These are phyloP conservation scores for Mizuhopecten yessoensis DNA, from an alignment of 1,140 invertebrate species.

Conservation along the genomic window DNA sequence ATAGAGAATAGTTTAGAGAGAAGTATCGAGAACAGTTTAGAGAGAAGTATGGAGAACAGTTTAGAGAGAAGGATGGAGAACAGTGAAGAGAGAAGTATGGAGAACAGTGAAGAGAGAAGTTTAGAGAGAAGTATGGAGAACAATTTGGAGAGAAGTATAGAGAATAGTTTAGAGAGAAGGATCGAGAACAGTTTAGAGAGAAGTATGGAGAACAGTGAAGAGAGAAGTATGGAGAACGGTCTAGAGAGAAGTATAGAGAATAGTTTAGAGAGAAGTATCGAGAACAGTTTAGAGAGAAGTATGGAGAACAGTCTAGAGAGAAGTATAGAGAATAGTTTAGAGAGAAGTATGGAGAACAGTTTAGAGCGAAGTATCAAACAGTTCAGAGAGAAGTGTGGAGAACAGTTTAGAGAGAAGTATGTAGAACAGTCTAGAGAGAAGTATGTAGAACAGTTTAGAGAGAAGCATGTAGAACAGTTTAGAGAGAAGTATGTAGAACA, in stretches of 20 bases:
- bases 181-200: not conserved
- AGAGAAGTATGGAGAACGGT: not conserved
- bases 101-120: not conserved
- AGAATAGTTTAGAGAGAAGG: not conserved
- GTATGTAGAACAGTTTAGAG: not conserved
- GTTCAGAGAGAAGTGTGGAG: not conserved
- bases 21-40: too few species aligned
- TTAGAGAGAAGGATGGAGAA: too few species aligned
- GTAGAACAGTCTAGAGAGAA: not conserved
- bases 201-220: not conserved
- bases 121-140: not conserved
- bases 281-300: not conserved
- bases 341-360: not conserved
- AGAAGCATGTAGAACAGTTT: too few species aligned
- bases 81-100: too few species aligned
- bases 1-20: too few species aligned
- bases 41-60: too few species aligned
- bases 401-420: not conserved
- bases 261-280: not conserved
- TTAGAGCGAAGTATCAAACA: not conserved
- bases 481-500: too few species aligned
- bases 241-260: not conserved
- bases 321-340: not conserved
- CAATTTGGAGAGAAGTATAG: not conserved
- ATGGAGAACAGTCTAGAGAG: not conserved